phyloP scores from a whole-genome alignment of 1,140 invertebrate genomes.

The Gonatopus flavifemur region DNA sequence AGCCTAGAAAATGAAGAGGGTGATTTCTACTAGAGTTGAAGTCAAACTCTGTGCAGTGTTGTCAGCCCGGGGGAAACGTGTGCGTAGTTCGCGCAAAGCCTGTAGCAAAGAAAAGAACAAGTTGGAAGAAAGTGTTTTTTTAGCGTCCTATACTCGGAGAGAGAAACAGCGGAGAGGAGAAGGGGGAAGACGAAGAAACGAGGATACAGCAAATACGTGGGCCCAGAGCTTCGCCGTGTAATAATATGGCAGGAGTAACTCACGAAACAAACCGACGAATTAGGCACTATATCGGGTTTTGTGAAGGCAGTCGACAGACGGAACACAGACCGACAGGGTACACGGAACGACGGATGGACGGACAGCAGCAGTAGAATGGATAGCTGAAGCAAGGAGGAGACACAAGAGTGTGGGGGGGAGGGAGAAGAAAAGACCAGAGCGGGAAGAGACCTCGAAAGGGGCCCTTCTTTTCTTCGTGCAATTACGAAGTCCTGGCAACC shows the following conservation, averaged over 20 bases:
- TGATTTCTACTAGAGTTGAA: too few relatives aligned
- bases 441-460: slow-evolving; percentile 35
- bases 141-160: background rate
- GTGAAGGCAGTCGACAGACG: slow-evolving; percentile 37
- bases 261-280: slow-evolving; percentile 48
- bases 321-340: slow-evolving; percentile 12
- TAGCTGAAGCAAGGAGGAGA: slow-evolving; percentile 27
- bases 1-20: too few relatives aligned
- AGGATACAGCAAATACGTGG: slow-evolving; percentile 16
- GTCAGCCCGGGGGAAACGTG: too few relatives aligned
- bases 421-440: slow-evolving; percentile 1
- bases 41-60: too few relatives aligned
- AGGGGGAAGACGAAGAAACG: background rate
- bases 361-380: too few relatives aligned
- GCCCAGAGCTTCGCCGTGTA: slow-evolving; percentile 29
- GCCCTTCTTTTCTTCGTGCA: slow-evolving; percentile 46
- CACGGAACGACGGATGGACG: slow-evolving; percentile 15
- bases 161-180: background rate
- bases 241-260: slow-evolving; percentile 42
- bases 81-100: too few relatives aligned
- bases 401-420: slow-evolving; percentile 6
- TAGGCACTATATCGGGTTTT: slow-evolving; percentile 39
- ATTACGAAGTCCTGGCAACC: slow-evolving; percentile 48
- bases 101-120: too few relatives aligned
- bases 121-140: too few relatives aligned